phyloP scores from a whole-genome alignment of 2,113 vertebrate genomes.

The Thermophis baileyi region DNA sequence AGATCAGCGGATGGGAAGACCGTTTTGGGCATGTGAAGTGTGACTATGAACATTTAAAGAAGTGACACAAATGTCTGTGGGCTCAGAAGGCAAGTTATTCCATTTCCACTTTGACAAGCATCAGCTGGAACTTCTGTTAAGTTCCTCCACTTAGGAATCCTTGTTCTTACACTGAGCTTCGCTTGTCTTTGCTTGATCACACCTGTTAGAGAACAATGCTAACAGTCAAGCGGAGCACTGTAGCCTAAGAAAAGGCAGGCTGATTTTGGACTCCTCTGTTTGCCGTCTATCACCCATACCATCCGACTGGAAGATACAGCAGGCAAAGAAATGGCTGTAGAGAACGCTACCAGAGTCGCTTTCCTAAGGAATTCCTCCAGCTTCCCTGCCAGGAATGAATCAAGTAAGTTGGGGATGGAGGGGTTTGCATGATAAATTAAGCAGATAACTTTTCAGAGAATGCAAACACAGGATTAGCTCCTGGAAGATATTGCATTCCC shows the following conservation, averaged over 20 bases:
- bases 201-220: not conserved
- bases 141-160: not conserved
- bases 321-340: slow-evolving; percentile 31
- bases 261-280: not conserved
- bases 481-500: not conserved
- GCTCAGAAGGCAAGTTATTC: not conserved
- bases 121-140: not conserved
- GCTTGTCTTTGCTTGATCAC: not conserved
- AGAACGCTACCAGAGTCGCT: slow-evolving; percentile 28
- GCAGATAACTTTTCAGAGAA: not conserved
- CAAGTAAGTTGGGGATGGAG: slow-evolving; percentile 38
- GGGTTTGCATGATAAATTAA: not conserved
- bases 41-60: not conserved
- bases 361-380: slow-evolving; percentile 48
- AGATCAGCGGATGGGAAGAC: not conserved
- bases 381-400: slow-evolving; percentile 47
- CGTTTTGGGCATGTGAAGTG: not conserved
- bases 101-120: not conserved
- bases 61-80: not conserved
- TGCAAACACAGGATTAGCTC: not conserved
- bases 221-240: not conserved
- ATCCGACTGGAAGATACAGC: not conserved
- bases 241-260: not conserved
- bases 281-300: not conserved
- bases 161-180: not conserved